phyloP scores from a whole-genome alignment of 2,113 vertebrate species.

The Laticauda colubrina region DNA sequence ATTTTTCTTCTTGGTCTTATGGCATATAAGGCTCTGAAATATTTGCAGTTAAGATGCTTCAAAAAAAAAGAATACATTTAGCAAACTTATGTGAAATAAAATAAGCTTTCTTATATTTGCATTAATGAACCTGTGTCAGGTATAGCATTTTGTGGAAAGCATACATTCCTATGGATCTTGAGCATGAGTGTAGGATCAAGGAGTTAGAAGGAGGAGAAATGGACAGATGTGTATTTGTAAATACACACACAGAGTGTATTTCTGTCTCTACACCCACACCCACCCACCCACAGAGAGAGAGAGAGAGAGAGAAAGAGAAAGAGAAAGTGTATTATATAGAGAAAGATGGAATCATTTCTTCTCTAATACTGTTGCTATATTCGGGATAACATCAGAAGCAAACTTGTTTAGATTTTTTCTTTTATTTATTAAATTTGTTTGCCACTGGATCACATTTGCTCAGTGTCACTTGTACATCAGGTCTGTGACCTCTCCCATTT shows the following conservation, averaged over 20 bases:
- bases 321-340: too few species aligned
- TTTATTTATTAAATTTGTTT: neutral
- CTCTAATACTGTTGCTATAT: neutral
- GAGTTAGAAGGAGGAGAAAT: too few species aligned
- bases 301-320: too few species aligned
- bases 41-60: constrained; percentile 52
- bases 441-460: neutral
- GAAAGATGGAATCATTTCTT: neutral
- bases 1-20: constrained; percentile 51
- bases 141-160: neutral
- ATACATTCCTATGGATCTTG: neutral
- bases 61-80: constrained; percentile 25
- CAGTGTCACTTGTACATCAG: neutral
- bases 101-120: constrained; percentile 8
- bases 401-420: neutral
- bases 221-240: neutral
- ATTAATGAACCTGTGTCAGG: neutral
- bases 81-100: constrained; percentile 28
- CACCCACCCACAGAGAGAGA: too few species aligned
- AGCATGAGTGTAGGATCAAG: neutral
- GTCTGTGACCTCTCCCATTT: neutral
- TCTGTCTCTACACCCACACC: neutral
- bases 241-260: neutral
- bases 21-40: constrained; percentile 33
- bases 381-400: neutral